A percentile compares a stretch with the other conserved stretches of the same genome.
phyloP scores from a whole-genome alignment of 2,888 invertebrate genomes.

The Ceriagrion tenellum region DNA sequence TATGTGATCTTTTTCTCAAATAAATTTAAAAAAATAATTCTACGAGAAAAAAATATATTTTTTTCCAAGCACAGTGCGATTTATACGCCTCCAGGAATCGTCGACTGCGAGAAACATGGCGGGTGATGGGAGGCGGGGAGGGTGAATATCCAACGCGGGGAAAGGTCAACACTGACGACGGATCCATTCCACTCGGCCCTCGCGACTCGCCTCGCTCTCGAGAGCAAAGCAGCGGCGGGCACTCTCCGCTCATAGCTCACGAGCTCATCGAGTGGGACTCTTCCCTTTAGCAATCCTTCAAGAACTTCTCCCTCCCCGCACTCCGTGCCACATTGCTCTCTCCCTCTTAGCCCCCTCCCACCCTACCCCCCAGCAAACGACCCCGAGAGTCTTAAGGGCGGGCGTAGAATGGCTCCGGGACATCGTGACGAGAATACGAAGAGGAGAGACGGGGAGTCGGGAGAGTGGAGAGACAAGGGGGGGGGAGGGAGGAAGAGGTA shows the following conservation, averaged over 20 bases:
- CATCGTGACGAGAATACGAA: slow-evolving; percentile 62
- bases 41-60: no score
- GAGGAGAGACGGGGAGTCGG: not conserved
- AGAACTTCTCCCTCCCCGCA: not conserved
- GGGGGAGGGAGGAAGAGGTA: not conserved
- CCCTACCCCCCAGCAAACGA: not conserved
- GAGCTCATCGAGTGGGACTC: not conserved
- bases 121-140: no score
- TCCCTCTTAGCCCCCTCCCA: not conserved
- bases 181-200: not conserved
- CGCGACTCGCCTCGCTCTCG: not conserved
- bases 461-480: not conserved
- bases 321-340: not conserved
- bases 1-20: no score
- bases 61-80: no score
- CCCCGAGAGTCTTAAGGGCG: slow-evolving; percentile 33
- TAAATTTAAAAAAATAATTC: no score
- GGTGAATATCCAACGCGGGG: not conserved
- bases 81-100: not conserved
- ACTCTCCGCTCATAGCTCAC: slow-evolving; percentile 14
- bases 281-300: slow-evolving; percentile 41
- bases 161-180: not conserved
- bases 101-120: not conserved
- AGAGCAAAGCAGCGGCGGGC: not conserved
- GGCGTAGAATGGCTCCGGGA: slow-evolving; percentile 59